Evolutionary conservation across 2,888 invertebrate genomes (phyloP).

Genomic region (Microplitis deprimator): DNA sequence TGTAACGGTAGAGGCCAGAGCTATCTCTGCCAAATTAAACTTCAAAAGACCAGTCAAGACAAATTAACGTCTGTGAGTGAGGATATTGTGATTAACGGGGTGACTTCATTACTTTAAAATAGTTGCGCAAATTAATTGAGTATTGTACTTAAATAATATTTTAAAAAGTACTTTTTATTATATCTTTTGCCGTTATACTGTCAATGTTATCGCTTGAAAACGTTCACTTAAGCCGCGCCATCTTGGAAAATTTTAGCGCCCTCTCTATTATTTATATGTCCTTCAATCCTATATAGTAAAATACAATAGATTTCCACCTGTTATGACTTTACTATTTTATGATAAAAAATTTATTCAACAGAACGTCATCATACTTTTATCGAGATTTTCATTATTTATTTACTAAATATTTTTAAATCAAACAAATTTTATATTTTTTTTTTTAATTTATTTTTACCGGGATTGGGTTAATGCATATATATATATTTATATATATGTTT

Average conservation of each 20-base stretch:
- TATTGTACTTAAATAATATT: not conserved
- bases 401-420: no score
- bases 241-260: not conserved
- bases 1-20: conserved; percentile 46
- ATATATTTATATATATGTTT: no score
- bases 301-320: not conserved
- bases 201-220: not conserved
- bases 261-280: not conserved
- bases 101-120: conserved; percentile 29
- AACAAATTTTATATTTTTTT: no score
- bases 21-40: conserved; percentile 39
- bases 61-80: conserved; percentile 28
- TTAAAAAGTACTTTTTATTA: not conserved
- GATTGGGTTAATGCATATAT: no score
- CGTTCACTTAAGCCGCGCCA: not conserved
- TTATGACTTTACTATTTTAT: not conserved
- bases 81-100: conserved; percentile 45
- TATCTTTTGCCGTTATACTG: not conserved
- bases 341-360: not conserved
- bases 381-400: no score
- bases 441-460: no score
- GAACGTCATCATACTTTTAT: no score
- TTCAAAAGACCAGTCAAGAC: conserved; percentile 27
- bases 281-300: not conserved
- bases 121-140: not conserved